A percentile compares a stretch with the other conserved stretches of the same genome.
These are phyloP conservation scores for Gordius sp. DNA, from an alignment of 2,888 invertebrate genomes.

Conservation along the genomic window DNA sequence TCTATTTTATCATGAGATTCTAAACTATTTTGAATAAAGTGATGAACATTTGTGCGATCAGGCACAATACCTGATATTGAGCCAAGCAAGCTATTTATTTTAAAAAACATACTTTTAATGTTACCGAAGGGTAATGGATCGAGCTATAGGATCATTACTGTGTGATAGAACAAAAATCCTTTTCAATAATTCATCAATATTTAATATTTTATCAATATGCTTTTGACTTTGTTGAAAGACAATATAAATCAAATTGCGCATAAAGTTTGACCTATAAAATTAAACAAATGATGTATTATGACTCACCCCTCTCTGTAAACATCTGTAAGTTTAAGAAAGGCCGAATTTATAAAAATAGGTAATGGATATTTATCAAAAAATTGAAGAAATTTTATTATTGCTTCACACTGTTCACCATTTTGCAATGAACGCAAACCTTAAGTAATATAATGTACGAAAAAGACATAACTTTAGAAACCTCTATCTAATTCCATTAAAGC, in stretches of 20 bases:
- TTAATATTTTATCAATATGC: constrained; percentile 15
- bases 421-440: background rate
- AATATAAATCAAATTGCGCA: background rate
- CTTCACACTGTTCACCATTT: constrained; percentile 2
- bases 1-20: constrained; percentile 11
- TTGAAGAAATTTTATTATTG: constrained; percentile 10
- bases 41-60: background rate
- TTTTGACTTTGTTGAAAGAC: constrained; percentile 11
- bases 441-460: background rate
- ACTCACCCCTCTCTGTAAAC: background rate
- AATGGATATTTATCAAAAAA: constrained; percentile 15
- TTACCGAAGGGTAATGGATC: background rate
- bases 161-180: background rate
- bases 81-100: background rate
- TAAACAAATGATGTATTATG: background rate
- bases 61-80: background rate
- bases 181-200: constrained; percentile 14
- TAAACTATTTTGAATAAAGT: constrained; percentile 12
- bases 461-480: background rate
- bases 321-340: constrained; percentile 4
- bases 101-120: background rate
- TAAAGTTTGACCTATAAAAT: background rate
- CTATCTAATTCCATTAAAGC: constrained; percentile 10
- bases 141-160: constrained; percentile 9
- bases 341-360: constrained; percentile 5